phyloP scores from a whole-genome alignment of 2,888 invertebrate genomes.

The Brachyptera putata region DNA sequence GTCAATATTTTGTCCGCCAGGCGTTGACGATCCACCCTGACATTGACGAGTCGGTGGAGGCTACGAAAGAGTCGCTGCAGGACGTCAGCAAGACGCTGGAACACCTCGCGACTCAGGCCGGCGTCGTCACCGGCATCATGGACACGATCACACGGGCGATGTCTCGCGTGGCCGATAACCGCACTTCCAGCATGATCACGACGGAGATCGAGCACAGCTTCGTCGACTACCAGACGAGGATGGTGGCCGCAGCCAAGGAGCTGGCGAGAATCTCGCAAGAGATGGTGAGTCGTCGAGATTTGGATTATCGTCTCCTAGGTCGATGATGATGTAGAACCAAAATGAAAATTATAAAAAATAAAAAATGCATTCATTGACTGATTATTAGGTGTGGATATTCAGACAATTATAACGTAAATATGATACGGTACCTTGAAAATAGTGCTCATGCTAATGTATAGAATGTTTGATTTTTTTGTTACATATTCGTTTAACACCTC shows the following conservation, averaged over 20 bases:
- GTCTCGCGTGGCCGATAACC: slow-evolving; percentile 70
- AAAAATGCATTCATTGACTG: too few species aligned
- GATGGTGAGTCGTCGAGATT: slow-evolving; percentile 73
- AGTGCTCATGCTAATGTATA: too few species aligned
- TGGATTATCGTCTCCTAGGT: too few species aligned
- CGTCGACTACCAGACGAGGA: slow-evolving; percentile 95
- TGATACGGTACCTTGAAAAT: too few species aligned
- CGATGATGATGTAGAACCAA: too few species aligned
- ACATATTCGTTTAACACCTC: too few species aligned
- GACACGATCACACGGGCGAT: slow-evolving; percentile 90
- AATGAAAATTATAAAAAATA: too few species aligned
- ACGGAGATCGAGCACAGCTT: slow-evolving; percentile 61
- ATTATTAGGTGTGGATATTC: too few species aligned
- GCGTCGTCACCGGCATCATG: slow-evolving; percentile 83
- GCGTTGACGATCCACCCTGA: slow-evolving; percentile 75
- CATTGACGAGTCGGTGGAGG: slow-evolving; percentile 75
- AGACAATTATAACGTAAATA: too few species aligned
- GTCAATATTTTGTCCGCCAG: too few species aligned
- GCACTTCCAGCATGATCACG: slow-evolving; percentile 59
- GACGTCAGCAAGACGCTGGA: slow-evolving; percentile 79
- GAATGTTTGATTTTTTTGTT: too few species aligned
- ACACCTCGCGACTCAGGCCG: slow-evolving; percentile 79
- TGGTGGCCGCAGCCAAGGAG: slow-evolving; percentile 93
- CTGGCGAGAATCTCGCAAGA: slow-evolving; percentile 90
- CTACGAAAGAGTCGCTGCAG: slow-evolving; percentile 72